Percentiles rank a stretch among this genome's conserved stretches.
Conservation (phyloP, 1,140 invertebrate genomes). For the Listronotus bonariensis region DNA sequence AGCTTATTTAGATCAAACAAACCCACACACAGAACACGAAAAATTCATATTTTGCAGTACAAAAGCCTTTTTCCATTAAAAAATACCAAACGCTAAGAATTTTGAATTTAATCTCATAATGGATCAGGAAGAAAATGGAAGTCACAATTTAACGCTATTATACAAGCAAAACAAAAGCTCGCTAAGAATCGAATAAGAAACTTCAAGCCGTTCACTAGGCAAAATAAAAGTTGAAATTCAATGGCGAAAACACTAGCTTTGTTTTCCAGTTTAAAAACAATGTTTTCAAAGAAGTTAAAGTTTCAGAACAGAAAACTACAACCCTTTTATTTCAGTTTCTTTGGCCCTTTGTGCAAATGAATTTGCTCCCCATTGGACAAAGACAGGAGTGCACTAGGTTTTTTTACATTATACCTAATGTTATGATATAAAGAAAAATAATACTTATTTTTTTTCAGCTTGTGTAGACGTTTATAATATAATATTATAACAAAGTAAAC, state of each 20-base stretch:
- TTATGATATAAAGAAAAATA: too few relatives aligned
- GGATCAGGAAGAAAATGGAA: conserved; percentile 30
- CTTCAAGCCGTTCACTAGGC: conserved; percentile 24
- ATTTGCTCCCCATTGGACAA: conserved; percentile 25
- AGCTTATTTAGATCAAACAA: neutral
- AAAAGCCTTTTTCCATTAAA: conserved; percentile 12
- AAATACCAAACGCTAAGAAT: conserved; percentile 21
- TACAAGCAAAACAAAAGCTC: conserved; percentile 29
- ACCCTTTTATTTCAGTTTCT: conserved; percentile 41
- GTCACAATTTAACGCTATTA: conserved; percentile 39
- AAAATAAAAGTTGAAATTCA: conserved; percentile 37
- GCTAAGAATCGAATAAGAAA: conserved; percentile 35
- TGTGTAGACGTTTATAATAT: too few relatives aligned
- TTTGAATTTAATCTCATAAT: conserved; percentile 35
- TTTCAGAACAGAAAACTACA: conserved; percentile 41
- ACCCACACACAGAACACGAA: neutral
- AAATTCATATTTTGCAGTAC: conserved; percentile 13
- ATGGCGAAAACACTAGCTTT: conserved; percentile 33
- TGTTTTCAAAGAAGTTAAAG: conserved; percentile 41
- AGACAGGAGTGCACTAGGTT: conserved; percentile 11
- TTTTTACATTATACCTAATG: too few relatives aligned
- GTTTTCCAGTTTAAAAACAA: conserved; percentile 38
- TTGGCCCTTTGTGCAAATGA: conserved; percentile 38
- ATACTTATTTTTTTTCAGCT: too few relatives aligned
- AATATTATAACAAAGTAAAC: too few relatives aligned